These are phyloP conservation scores for Vanessa cardui DNA, from an alignment of 2,888 invertebrate species.

Conservation along the genomic window DNA sequence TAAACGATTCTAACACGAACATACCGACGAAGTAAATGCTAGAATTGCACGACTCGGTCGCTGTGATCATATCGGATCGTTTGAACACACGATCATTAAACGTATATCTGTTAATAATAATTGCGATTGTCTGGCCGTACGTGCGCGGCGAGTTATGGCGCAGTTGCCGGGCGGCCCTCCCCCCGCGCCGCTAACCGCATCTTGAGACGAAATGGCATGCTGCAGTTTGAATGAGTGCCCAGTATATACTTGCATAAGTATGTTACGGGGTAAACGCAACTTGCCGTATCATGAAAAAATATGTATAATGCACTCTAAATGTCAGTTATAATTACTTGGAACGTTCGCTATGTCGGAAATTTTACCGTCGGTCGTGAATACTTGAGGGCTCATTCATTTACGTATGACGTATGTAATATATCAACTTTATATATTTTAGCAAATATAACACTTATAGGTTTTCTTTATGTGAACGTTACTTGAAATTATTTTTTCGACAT, in stretches of 20 bases:
- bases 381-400: conserved; percentile 22
- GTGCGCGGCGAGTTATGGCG: conserved; percentile 76
- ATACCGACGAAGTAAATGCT: conserved; percentile 55
- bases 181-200: conserved; percentile 56
- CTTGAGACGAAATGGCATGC: conserved; percentile 49
- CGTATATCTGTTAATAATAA: conserved; percentile 75
- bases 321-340: conserved; percentile 13
- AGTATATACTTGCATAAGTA: conserved; percentile 11
- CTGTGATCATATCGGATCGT: conserved; percentile 35
- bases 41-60: conserved; percentile 27
- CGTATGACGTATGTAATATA: background rate
- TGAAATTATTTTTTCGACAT: background rate
- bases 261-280: conserved; percentile 20
- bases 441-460: background rate
- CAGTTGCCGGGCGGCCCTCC: conserved; percentile 59
- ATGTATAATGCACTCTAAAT: conserved; percentile 19
- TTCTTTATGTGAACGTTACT: background rate
- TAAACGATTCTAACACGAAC: conserved; percentile 62
- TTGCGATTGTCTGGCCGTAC: conserved; percentile 78
- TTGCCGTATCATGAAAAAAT: conserved; percentile 12
- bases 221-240: conserved; percentile 30
- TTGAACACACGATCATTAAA: conserved; percentile 74
- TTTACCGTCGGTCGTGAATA: conserved; percentile 14
- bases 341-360: conserved; percentile 16
- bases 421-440: background rate